Base-by-base conservation (phyloP, 2,113 vertebrate genomes). In the Melospiza georgiana region DNA sequence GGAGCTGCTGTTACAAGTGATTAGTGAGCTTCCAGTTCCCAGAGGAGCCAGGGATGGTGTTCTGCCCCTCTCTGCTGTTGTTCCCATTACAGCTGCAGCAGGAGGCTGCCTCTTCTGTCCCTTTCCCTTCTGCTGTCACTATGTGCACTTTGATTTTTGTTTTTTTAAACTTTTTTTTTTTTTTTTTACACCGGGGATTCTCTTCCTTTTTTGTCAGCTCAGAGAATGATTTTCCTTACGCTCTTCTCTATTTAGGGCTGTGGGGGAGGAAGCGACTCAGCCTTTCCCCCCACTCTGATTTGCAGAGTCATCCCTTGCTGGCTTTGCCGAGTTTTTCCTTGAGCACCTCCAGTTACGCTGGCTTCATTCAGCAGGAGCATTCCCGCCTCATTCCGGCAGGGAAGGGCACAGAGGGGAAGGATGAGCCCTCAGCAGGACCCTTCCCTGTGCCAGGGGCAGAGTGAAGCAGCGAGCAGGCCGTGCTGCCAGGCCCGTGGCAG, bases 211-310 rank as follows among this genome's bases (percentile, higher is more conserved):
- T 77, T 90, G 90, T 95, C 73, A 73, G 31, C 81, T 76, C 0
- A 0, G 49, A 66, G 91, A 66, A 88, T 48, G 78, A 33, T 84
- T 92, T 88, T 87, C 65, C 72, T 93, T 95, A 87, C 12, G 4
- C 51, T 81, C 7, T 46, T 68, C 88, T 84, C 89, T 95, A 37
- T 96, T 96, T 92, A 67, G 41, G 75, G 85, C 68, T 93, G 37
- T 75, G 95, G 93, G 79, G 93, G 92, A 90, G 95, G 93, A 88
- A 93, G 79, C 96, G 93, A 97, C 65, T 96, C 94, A 94, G 83
- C 92, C 76, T 94, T 93, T 94, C 31, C 54, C 81, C 52, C 54
- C 41, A 23, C 83, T 89, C 55, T 24, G 66, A 23, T 83, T 88
- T 90, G 87, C 93, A 54, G 48, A 27, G 72, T 96, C 93, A 95